Conservation (phyloP, 2,113 vertebrate genomes). For the Scartelaos histophorus region DNA sequence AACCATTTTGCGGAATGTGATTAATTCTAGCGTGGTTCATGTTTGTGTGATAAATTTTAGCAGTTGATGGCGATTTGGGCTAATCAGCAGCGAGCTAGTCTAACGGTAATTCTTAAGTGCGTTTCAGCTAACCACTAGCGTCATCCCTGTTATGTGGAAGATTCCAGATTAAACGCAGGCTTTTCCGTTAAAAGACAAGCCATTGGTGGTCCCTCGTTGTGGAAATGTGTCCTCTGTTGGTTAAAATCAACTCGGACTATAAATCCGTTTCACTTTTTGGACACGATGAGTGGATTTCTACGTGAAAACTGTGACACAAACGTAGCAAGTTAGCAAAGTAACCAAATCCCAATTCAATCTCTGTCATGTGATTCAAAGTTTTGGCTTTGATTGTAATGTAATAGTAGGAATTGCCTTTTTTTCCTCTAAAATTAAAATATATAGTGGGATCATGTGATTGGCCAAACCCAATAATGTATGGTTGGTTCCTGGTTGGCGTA, state of each 20-base stretch:
- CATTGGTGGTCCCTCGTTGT: not conserved
- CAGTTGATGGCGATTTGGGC: not conserved
- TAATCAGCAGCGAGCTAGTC: slow-evolving; percentile 32
- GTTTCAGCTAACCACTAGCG: slow-evolving; percentile 27
- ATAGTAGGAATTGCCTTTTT: not conserved
- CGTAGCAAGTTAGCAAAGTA: not conserved
- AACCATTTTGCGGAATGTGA: not conserved
- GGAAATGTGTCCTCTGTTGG: not conserved
- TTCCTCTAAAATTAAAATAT: not conserved
- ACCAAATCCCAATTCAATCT: not conserved
- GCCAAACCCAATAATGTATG: not conserved
- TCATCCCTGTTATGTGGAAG: not conserved
- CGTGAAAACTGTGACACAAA: not conserved
- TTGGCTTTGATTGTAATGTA: not conserved
- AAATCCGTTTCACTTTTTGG: not conserved
- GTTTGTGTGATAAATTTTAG: not conserved
- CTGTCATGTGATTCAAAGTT: not conserved
- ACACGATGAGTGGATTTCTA: not conserved
- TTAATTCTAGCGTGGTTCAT: not conserved
- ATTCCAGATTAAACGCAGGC: not conserved
- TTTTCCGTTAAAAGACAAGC: not conserved
- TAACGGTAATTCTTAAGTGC: slow-evolving; percentile 23
- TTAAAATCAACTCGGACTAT: not conserved
- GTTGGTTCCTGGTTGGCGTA: not conserved
- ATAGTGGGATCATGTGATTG: not conserved